A percentile compares a stretch with the other conserved stretches of the same genome.
Evolutionary conservation across 2,888 invertebrate genomes (phyloP).

Genomic region (Rhagonycha lutea): DNA sequence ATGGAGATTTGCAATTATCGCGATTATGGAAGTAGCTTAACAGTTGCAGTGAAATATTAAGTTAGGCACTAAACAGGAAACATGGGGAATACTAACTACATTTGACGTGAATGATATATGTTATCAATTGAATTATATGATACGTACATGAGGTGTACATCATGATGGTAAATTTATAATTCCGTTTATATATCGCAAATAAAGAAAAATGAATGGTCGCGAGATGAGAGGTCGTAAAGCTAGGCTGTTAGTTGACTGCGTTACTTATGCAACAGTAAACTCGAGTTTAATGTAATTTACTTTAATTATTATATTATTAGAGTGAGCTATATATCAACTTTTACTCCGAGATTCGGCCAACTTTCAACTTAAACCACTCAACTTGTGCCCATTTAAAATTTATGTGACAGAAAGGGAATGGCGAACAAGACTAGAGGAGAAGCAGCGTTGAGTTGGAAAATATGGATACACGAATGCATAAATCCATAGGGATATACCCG

Average conservation of each 20-base stretch:
- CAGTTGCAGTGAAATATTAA: background rate
- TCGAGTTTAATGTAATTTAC: background rate
- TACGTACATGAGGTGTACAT: background rate
- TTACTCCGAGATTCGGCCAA: conserved; percentile 9
- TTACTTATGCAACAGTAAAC: background rate
- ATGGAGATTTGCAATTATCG: background rate
- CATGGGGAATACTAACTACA: background rate
- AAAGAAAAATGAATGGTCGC: background rate
- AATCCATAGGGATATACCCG: conserved; percentile 28
- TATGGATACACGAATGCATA: conserved; percentile 29
- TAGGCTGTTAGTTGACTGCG: background rate
- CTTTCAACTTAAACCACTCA: conserved; percentile 12
- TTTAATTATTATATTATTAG: background rate
- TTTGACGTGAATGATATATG: background rate
- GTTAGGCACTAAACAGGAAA: background rate
- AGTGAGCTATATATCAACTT: background rate
- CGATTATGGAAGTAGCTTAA: background rate
- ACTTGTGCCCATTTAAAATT: conserved; percentile 25
- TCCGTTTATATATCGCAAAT: background rate
- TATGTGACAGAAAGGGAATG: conserved; percentile 21
- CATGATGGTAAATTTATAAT: background rate
- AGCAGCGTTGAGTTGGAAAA: conserved; percentile 25
- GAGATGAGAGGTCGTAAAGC: background rate
- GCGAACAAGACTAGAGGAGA: conserved; percentile 3
- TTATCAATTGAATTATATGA: background rate